Percentiles rank a stretch among this genome's conserved stretches.
Conservation (phyloP, 2,113 vertebrate genomes). For the Fulica atra region DNA sequence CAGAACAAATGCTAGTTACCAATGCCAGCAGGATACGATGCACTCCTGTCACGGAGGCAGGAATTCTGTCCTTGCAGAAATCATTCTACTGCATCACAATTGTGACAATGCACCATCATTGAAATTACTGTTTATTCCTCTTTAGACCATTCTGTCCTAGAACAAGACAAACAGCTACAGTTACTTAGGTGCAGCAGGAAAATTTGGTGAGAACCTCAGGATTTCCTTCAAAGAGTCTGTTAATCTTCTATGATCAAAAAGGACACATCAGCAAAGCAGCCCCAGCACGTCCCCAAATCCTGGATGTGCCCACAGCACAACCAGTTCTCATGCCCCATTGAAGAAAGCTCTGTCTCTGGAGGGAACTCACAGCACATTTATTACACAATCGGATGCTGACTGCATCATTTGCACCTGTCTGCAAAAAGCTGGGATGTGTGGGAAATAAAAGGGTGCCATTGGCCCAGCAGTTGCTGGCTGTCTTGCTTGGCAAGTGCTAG, state of each 20-base stretch:
- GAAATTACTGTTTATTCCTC: background rate
- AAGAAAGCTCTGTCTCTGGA: background rate
- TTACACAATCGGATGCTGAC: background rate
- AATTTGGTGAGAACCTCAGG: background rate
- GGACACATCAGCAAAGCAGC: rapidly evolving
- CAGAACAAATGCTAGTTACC: background rate
- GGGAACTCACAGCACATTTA: background rate
- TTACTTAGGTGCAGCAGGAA: background rate
- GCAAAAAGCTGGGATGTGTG: too few relatives aligned
- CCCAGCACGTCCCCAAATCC: background rate
- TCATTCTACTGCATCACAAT: background rate
- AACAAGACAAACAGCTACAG: background rate
- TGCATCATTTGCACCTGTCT: background rate
- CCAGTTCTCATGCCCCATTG: background rate
- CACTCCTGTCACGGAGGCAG: background rate
- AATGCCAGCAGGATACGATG: background rate
- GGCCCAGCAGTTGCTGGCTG: background rate
- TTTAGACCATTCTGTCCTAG: background rate
- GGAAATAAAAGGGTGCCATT: background rate
- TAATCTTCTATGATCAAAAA: background rate
- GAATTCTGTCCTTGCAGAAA: background rate
- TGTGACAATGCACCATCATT: background rate
- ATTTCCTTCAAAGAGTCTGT: background rate
- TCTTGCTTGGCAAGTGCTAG: background rate
- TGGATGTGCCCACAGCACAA: rapidly evolving